Base-by-base conservation (phyloP, 2,888 invertebrate genomes). In the Elaeidobius kamerunicus region DNA sequence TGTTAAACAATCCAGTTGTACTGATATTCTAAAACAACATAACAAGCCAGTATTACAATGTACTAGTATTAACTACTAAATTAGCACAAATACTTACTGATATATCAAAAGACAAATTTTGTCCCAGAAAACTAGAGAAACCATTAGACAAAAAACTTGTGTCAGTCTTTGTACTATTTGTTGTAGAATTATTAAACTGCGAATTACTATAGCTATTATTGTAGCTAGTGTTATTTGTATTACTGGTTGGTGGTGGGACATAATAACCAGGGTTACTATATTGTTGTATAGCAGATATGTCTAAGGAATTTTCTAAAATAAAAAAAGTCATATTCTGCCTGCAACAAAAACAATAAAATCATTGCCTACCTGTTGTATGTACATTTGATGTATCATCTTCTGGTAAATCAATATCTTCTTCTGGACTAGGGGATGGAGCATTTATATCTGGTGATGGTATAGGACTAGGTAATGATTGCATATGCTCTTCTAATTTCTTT, bases 401-500 rank as follows among this genome's bases (percentile, higher is more conserved):
- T 1, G 89, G 89, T 50, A 90, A 73, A 32, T 88, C 88, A 46
- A 90, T 75, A 66, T 91, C 91, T 52, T 88, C 85, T 64, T 89
- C 90, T 23, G 91, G 90, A 65, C 85, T 85, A 5, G 90, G 90
- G 1, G 89, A 89, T 1, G 84, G 84, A 51, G 85, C 82, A 56
- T 76, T 74, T 2, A 83, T 76, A n/a, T 81, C 81, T 0, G 87
- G 87, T 1, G 83, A 81, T 1, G 87, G 86, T 12, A 86, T 75
- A 0, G 87, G 87, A 69, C 80, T 81, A 1, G 82, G 78, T 50
- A 95, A 71, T 5, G 82, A 83, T 14, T 85, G 82, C 61, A 84
- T 79, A 53, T 91, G 76, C 63, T 94, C 93, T 61, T 91, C 91
- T 15, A 95, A 73, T 68, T 91, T 91, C 46, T 87, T 85, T 69